These are phyloP conservation scores for Rhimphoctona megacephalus DNA, from an alignment of 2,888 invertebrate genomes.

Conservation along the genomic window DNA sequence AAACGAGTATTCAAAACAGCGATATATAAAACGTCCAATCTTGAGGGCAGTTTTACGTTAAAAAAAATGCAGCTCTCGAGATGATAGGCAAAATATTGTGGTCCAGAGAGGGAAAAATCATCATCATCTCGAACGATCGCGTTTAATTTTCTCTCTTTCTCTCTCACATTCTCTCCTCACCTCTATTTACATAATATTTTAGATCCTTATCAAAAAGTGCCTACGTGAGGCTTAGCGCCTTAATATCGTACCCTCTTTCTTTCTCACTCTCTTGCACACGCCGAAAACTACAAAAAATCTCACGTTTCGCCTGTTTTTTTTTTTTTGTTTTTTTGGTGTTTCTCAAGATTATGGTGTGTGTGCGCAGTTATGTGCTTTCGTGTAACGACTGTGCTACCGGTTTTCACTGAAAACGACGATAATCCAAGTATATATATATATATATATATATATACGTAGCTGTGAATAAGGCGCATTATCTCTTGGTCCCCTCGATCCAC, in stretches of 20 bases:
- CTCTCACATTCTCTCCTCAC: conserved; percentile 23
- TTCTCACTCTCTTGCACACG: conserved; percentile 16
- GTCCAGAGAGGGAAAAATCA: conserved; percentile 53
- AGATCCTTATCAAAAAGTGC: conserved; percentile 74
- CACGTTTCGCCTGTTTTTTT: not conserved
- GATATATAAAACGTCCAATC: not conserved
- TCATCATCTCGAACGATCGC: conserved; percentile 56
- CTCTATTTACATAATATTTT: conserved; percentile 83
- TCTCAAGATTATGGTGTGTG: conserved; percentile 60
- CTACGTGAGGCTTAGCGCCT: conserved; percentile 72
- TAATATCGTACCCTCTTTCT: conserved; percentile 61
- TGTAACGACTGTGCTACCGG: conserved; percentile 69
- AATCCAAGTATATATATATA: conserved; percentile 21
- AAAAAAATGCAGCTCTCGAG: not conserved
- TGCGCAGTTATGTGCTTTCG: conserved; percentile 59
- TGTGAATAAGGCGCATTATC: conserved; percentile 63
- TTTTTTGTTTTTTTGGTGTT: no score
- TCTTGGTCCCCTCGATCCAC: conserved; percentile 42
- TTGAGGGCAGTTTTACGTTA: not conserved
- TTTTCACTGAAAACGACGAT: conserved; percentile 63
- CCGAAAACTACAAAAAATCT: conserved; percentile 29
- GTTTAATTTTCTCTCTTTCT: conserved; percentile 56
- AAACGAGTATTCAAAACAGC: not conserved
- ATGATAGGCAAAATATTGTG: conserved; percentile 28
- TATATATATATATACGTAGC: not conserved